Percentiles rank a stretch among this genome's conserved stretches.
Conservation (phyloP, 1,140 invertebrate genomes). For the Orius insidiosus region DNA sequence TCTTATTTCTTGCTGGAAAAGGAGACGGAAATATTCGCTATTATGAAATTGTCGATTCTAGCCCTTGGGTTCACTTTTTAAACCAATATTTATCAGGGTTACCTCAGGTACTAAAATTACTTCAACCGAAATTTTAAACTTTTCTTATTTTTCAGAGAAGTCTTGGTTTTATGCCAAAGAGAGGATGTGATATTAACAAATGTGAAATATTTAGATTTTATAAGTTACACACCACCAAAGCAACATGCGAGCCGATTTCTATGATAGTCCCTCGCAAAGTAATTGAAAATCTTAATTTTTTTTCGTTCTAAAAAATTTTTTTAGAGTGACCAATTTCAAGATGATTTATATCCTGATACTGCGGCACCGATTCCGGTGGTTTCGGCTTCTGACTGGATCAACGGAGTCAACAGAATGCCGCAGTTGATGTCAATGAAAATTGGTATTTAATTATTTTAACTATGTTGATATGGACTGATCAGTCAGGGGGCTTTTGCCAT, state of each 20-base stretch:
- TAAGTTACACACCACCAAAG: conserved; percentile 74
- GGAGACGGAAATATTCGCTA: conserved; percentile 90
- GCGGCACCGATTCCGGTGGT: conserved; percentile 62
- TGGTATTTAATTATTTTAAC: conserved; percentile 29
- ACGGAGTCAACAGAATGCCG: conserved; percentile 62
- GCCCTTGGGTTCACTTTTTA: conserved; percentile 73
- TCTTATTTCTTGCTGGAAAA: conserved; percentile 69
- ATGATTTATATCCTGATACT: conserved; percentile 88
- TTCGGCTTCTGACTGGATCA: conserved; percentile 74
- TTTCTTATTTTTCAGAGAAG: conserved; percentile 47
- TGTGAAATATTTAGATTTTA: conserved; percentile 87
- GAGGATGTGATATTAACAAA: conserved; percentile 59
- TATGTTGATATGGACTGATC: no score
- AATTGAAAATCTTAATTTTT: background rate
- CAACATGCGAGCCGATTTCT: conserved; percentile 75
- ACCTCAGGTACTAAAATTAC: conserved; percentile 42
- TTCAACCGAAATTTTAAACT: background rate
- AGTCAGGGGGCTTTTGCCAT: no score
- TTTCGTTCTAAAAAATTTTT: no score
- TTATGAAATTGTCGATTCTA: conserved; percentile 75
- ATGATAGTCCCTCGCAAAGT: conserved; percentile 87
- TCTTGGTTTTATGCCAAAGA: conserved; percentile 81
- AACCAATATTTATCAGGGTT: conserved; percentile 82
- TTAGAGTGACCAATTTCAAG: conserved; percentile 59
- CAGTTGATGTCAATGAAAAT: conserved; percentile 70